phyloP scores from a whole-genome alignment of 2,797 vertebrate species.

The Chelidonichthys spinosus region DNA sequence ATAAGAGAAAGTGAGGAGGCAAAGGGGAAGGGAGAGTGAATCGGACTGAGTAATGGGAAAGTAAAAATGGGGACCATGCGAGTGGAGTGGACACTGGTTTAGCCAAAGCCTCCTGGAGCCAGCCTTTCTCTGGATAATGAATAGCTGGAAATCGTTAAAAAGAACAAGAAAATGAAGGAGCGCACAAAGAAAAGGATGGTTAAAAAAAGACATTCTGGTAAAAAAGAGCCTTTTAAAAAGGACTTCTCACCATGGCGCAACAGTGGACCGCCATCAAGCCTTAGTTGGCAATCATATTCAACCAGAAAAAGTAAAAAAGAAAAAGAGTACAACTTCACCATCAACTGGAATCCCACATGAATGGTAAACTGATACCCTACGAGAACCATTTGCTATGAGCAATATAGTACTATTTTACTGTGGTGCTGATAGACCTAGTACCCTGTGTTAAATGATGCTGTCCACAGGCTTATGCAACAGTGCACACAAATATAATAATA shows the following conservation, averaged over 20 bases:
- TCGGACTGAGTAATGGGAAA: slow-evolving; percentile 62
- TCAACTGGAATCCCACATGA: slow-evolving; percentile 15
- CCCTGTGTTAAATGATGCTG: slow-evolving; percentile 61
- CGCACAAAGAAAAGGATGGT: slow-evolving; percentile 37
- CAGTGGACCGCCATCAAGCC: slow-evolving; percentile 31
- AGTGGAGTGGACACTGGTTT: slow-evolving; percentile 60
- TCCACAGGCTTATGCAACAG: slow-evolving; percentile 55
- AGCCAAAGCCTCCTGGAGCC: slow-evolving; percentile 63
- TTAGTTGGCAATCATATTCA: slow-evolving; percentile 39
- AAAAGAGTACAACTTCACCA: slow-evolving; percentile 12
- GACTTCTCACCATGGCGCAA: slow-evolving; percentile 39
- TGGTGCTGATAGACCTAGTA: slow-evolving; percentile 57
- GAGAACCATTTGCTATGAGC: slow-evolving; percentile 36
- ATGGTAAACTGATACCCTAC: slow-evolving; percentile 32
- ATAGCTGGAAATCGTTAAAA: slow-evolving; percentile 76
- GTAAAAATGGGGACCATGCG: slow-evolving; percentile 57
- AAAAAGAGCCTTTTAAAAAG: slow-evolving; percentile 16
- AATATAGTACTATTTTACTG: slow-evolving; percentile 36
- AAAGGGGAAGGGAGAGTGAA: slow-evolving; percentile 61
- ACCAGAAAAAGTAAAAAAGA: slow-evolving; percentile 37
- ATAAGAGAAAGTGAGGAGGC: slow-evolving; percentile 50
- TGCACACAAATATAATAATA: slow-evolving; percentile 52
- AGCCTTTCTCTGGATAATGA: slow-evolving; percentile 69
- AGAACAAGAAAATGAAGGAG: slow-evolving; percentile 60
- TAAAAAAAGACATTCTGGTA: slow-evolving; percentile 48